phyloP scores from a whole-genome alignment of 92 coral and sea anemone species.

The Heliopora coerulea region DNA sequence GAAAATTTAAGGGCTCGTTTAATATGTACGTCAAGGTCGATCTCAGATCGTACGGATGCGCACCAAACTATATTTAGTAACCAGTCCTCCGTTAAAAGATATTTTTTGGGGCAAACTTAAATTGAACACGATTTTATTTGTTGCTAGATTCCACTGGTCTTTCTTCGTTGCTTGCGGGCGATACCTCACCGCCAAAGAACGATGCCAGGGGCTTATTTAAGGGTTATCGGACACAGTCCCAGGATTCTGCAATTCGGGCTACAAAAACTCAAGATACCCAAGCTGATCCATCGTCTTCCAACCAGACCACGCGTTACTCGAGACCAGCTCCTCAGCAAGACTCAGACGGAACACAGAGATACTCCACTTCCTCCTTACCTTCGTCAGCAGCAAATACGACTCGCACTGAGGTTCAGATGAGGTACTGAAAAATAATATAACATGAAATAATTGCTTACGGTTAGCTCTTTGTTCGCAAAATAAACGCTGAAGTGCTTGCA shows the following conservation, averaged over 20 bases:
- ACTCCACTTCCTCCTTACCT: slow-evolving; percentile 20
- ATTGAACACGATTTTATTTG: slow-evolving; percentile 3
- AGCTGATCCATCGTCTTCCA: slow-evolving; percentile 45
- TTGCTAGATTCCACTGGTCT: slow-evolving; percentile 80
- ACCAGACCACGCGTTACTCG: slow-evolving; percentile 25
- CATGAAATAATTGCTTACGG: too few relatives aligned
- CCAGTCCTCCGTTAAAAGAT: too few relatives aligned
- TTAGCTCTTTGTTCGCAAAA: too few relatives aligned
- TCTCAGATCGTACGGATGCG: too few relatives aligned
- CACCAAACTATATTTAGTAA: too few relatives aligned
- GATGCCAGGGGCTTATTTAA: slow-evolving; percentile 61
- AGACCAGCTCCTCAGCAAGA: neutral
- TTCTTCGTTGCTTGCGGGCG: slow-evolving; percentile 82
- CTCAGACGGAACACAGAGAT: neutral
- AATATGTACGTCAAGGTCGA: too few relatives aligned
- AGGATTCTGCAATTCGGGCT: slow-evolving; percentile 49
- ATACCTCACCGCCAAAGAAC: slow-evolving; percentile 55
- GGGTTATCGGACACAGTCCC: slow-evolving; percentile 22
- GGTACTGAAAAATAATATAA: too few relatives aligned
- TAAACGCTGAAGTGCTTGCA: too few relatives aligned
- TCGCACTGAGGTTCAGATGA: slow-evolving; percentile 3
- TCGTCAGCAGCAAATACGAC: neutral
- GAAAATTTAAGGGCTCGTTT: too few relatives aligned
- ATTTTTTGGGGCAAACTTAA: neutral
- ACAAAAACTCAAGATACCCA: slow-evolving; percentile 45